A percentile compares a stretch with the other conserved stretches of the same genome.
Evolutionary conservation across 2,113 vertebrate species (phyloP).

Genomic region (Ammospiza nelsoni): DNA sequence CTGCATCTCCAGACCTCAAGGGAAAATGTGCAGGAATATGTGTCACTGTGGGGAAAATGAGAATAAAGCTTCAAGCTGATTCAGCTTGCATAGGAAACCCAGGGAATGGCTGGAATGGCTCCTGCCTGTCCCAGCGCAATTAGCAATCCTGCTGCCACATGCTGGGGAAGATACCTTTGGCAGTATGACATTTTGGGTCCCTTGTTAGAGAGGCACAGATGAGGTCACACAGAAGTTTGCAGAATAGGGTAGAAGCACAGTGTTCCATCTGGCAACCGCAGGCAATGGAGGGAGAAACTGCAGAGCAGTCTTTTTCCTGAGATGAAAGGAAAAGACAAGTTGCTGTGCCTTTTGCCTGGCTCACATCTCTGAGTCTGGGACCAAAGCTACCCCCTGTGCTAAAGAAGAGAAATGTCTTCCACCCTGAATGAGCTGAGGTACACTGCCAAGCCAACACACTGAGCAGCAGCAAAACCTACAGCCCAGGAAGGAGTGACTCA

Average conservation of each 20-base stretch:
- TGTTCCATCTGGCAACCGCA: background rate
- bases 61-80: slow-evolving; percentile 4
- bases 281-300: background rate
- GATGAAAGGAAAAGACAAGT: slow-evolving; percentile 1
- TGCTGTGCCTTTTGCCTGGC: background rate
- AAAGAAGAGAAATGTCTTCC: background rate
- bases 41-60: background rate
- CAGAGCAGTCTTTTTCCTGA: background rate
- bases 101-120: background rate
- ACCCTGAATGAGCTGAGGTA: background rate
- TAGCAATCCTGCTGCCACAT: background rate
- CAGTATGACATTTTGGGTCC: slow-evolving; percentile 25
- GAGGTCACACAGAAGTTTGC: slow-evolving; percentile 15
- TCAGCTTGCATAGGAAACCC: background rate
- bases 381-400: background rate
- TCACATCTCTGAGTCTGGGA: background rate
- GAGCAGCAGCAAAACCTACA: background rate
- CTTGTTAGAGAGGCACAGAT: background rate
- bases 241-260: background rate
- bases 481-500: background rate
- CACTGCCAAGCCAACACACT: background rate
- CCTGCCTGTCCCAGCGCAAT: background rate
- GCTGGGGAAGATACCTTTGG: slow-evolving; percentile 20
- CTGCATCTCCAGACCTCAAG: background rate
- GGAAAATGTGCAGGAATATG: background rate